Evolutionary conservation across 2,888 invertebrate species (phyloP), one percentile per base, ranked within the genome.

Genomic region (Drosophila gaucha): DNA sequence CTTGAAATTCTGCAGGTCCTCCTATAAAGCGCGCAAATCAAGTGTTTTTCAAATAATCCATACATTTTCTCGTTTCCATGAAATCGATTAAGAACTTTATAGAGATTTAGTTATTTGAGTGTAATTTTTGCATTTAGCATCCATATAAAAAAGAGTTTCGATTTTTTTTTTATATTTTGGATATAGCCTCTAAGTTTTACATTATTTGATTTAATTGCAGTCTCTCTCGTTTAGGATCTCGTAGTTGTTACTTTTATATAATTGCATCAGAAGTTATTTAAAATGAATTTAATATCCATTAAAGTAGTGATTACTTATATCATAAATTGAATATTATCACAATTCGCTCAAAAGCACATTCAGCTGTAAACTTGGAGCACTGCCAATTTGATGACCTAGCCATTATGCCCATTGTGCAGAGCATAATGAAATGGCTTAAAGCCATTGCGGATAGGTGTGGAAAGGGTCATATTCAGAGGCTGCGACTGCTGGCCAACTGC

Each of bases 401-500:
- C 47, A 41, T 26, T 35, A 38, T 54, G 43, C 28, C 30, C 38
- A 33, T 20, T 57, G 43, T 33, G 30, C 18, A 71, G 56, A 9
- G 55, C 56, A 65, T 73, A 65, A 74, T 74, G 74, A 74, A 74
- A 63, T 58, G 62, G 58, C 14, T 52, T 22, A 5, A 36, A 36
- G 44, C 16, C 14, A 49, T 16, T 36, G 31, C 35, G 38, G 44
- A 28, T 31, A 50, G 57, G 55, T 54, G 54, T 65, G 67, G 63
- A 69, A 55, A 72, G 67, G 68, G 79, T 67, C 68, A 69, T 64
- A 67, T 9, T 10, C 16, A 5, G 36, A 20, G 68, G 60, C 65
- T 51, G 75, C 50, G 65, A 41, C 50, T 59, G 70, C 54, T 60
- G 55, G 47, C 36, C 49, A 70, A 57, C 77, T 64, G 82, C 79